phyloP scores from a whole-genome alignment of 2,797 vertebrate genomes.

The Carcharodon carcharias region DNA sequence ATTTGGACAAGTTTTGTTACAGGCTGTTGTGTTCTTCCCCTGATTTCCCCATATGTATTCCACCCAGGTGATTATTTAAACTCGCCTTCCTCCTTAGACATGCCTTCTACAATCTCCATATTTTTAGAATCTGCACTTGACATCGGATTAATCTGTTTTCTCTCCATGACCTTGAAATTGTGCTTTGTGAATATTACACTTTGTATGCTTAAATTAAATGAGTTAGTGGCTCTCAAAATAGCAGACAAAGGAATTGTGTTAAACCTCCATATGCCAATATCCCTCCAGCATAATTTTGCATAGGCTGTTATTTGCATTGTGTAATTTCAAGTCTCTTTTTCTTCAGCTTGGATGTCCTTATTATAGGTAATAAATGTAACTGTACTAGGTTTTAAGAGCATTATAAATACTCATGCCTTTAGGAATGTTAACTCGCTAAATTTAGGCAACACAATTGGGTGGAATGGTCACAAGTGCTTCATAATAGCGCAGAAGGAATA shows the following conservation, averaged over 20 bases:
- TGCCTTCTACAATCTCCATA: neutral
- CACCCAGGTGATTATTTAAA: neutral
- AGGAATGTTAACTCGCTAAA: neutral
- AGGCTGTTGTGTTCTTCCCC: neutral
- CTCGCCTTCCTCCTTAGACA: neutral
- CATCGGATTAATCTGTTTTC: neutral
- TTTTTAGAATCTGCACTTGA: neutral
- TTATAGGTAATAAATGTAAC: neutral
- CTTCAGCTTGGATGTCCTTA: neutral
- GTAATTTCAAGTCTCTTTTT: neutral
- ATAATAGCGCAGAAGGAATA: neutral
- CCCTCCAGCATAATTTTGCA: neutral
- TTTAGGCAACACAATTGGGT: neutral
- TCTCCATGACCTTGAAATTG: neutral
- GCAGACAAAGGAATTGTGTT: neutral
- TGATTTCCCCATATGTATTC: neutral
- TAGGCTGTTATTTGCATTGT: neutral
- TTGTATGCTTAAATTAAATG: neutral
- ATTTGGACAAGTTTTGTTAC: neutral
- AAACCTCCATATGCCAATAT: neutral
- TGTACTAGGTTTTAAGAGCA: neutral
- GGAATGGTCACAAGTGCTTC: neutral
- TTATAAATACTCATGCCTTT: neutral
- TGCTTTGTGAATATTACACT: neutral
- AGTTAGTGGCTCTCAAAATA: neutral